Conservation (phyloP, 2,113 vertebrate species). For the Dunckerocampus dactyliophorus region DNA sequence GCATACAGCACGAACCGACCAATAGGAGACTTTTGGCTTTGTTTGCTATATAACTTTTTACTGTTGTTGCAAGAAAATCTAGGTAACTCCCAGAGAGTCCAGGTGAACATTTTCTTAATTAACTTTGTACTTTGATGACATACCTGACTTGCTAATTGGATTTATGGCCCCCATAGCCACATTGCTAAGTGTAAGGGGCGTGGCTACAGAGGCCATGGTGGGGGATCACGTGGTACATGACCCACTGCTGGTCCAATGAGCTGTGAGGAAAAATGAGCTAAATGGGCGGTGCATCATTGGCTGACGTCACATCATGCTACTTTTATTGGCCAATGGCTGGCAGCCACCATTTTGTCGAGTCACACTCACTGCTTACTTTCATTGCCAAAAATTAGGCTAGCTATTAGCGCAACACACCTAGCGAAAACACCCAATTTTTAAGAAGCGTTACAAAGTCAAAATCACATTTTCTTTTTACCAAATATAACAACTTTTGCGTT, state of each 20-base stretch:
- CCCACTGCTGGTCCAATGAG: conserved; percentile 41
- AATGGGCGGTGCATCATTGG: conserved; percentile 50
- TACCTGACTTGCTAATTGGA: conserved; percentile 9
- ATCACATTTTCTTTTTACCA: background rate
- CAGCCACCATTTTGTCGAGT: conserved; percentile 24
- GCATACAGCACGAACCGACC: conserved; percentile 64
- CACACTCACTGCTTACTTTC: background rate
- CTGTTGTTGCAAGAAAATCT: background rate
- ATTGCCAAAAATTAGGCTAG: background rate
- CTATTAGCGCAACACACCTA: conserved; percentile 25
- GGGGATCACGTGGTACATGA: conserved; percentile 49
- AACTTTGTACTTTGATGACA: conserved; percentile 10
- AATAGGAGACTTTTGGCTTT: conserved; percentile 50
- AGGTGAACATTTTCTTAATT: background rate
- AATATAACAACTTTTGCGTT: background rate
- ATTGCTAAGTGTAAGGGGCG: conserved; percentile 57
- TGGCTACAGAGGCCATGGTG: conserved; percentile 30
- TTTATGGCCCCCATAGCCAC: background rate
- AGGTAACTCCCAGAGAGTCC: background rate
- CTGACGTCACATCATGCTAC: conserved; percentile 72
- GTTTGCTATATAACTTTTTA: conserved; percentile 44
- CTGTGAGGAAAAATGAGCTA: conserved; percentile 68
- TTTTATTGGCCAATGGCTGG: conserved; percentile 56
- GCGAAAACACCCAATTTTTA: background rate
- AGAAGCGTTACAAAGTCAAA: background rate